phyloP scores from a whole-genome alignment of 2,113 vertebrate genomes.

The Ovibos moschatus region DNA sequence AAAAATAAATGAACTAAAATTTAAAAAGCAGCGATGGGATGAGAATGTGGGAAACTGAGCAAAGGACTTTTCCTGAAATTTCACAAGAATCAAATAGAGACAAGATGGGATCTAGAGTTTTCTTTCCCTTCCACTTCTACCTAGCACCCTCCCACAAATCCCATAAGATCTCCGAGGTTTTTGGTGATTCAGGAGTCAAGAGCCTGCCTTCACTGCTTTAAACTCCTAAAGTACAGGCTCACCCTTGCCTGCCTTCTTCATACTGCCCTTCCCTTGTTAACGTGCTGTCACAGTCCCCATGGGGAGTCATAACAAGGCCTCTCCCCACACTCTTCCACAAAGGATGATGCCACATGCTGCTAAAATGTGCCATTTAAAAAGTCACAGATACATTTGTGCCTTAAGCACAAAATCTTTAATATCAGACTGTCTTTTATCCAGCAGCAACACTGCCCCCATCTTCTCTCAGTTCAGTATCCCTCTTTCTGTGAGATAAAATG shows the following conservation, averaged over 20 bases:
- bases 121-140: not conserved
- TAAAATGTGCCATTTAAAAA: conserved; percentile 11
- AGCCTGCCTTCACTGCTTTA: not conserved
- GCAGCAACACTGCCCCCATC: not conserved
- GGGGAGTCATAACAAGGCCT: not conserved
- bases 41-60: not conserved
- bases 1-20: not conserved
- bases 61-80: not conserved
- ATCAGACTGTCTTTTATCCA: conserved; percentile 20
- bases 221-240: not conserved
- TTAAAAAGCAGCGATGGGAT: not conserved
- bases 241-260: not conserved
- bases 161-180: not conserved
- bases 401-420: conserved; percentile 48
- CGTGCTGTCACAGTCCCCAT: not conserved
- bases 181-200: not conserved
- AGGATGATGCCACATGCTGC: not conserved
- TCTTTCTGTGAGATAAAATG: not conserved
- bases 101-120: not conserved
- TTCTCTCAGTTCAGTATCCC: not conserved
- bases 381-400: conserved; percentile 9
- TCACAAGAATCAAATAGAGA: not conserved
- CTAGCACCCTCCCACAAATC: not conserved
- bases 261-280: not conserved
- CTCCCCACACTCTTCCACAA: not conserved